Base-by-base conservation (phyloP, 2,113 vertebrate genomes). In the Hippocampus barbouri region DNA sequence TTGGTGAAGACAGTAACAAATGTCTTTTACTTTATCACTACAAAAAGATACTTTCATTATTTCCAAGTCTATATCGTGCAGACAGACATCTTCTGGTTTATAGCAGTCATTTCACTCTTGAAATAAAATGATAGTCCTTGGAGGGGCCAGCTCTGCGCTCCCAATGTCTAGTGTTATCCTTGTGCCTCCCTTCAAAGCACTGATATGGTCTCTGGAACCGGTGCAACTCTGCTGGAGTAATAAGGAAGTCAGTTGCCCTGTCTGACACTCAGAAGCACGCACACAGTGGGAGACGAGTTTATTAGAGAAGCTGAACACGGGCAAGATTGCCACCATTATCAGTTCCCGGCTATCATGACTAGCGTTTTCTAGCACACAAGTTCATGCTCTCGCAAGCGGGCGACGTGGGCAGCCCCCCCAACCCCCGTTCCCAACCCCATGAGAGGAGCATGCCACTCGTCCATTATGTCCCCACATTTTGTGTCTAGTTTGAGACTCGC, bases 301-400 rank as follows among this genome's bases (percentile, higher is more conserved):
- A 72, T 82, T 73, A 61, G 61, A 70, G 47, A 70, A 51, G 53
- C 59, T 49, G 73, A 77, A 80, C 71, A 20, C 59, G 64, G 56
- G 61, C 61, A 7, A 14, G 47, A 53, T 69, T 70, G 76, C 56
- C 66, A 14, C 20, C 65, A 67, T 81, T 85, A 83, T 85, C 79
- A 51, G 51, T 30, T 69, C 21, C 23, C 41, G 56, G 61, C 71
- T 71, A 68, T 74, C 70, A 72, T 30, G 25, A 61, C 60, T 62
- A 40, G 23, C 66, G 11, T 69, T 74, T 74, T 60, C n/a, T 70
- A 30, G 60, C 21, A 1, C 15, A 60, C 21, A 15, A 47, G 72
- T 83, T 85, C 76, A 72, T 1, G 16, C 69, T 72, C 68, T 21
- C 65, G 56, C 41, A 69, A 67, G 27, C 74, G n/a, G 69, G 10